These are phyloP conservation scores for Xestia c-nigrum DNA, from an alignment of 2,888 invertebrate species.

Conservation along the genomic window DNA sequence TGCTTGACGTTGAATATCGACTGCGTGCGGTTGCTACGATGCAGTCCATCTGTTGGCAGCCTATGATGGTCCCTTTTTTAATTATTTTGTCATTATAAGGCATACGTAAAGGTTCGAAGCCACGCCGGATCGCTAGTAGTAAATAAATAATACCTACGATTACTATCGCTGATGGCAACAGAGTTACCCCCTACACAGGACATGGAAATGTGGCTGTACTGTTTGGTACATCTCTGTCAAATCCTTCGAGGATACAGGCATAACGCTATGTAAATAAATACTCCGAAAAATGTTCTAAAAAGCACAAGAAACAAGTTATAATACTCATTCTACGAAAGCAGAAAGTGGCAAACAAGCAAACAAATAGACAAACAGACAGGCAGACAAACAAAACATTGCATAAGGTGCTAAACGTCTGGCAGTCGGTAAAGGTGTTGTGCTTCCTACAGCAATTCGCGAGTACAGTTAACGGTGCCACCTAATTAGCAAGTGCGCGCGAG, in stretches of 20 bases:
- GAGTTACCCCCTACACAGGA: too few species aligned
- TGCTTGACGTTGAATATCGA: too few species aligned
- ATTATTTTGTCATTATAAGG: too few species aligned
- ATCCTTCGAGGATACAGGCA: not conserved
- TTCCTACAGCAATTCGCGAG: conserved; percentile 62
- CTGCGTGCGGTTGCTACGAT: too few species aligned
- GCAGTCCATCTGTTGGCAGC: too few species aligned
- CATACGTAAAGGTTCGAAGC: too few species aligned
- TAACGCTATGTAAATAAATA: not conserved
- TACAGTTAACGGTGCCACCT: conserved; percentile 58
- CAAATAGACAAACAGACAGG: conserved; percentile 38
- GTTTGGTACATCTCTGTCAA: not conserved
- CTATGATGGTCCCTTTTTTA: too few species aligned
- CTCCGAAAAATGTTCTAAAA: not conserved
- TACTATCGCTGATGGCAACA: too few species aligned
- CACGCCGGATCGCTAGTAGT: too few species aligned
- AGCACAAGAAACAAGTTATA: conserved; percentile 18
- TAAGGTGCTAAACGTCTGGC: conserved; percentile 51
- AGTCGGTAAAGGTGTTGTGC: conserved; percentile 42
- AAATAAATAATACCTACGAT: too few species aligned
- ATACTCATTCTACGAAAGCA: conserved; percentile 30
- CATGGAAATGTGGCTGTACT: not conserved
- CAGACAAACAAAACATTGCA: conserved; percentile 52
- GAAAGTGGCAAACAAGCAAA: conserved; percentile 39
- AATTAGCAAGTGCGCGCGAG: conserved; percentile 62